These are phyloP conservation scores for Eurypyga helias DNA, from an alignment of 2,113 vertebrate genomes.

Conservation along the genomic window DNA sequence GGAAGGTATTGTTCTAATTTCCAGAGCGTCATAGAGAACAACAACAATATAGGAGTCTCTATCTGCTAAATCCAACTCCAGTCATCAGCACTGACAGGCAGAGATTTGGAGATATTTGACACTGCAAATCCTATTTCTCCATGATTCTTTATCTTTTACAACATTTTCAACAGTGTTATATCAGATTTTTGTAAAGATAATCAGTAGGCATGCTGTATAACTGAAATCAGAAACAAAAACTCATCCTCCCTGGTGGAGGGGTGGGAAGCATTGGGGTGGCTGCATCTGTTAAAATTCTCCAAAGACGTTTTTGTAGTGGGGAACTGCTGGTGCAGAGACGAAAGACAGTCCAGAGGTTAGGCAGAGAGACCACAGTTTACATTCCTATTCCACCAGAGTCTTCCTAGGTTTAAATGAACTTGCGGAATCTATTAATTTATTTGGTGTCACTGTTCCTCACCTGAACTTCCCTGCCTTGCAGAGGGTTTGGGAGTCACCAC, in stretches of 20 bases:
- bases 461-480: neutral
- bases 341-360: neutral
- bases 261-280: neutral
- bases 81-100: constrained; percentile 68
- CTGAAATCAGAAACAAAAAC: constrained; percentile 72
- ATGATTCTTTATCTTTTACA: constrained; percentile 69
- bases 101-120: constrained; percentile 62
- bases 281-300: constrained; percentile 12
- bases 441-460: neutral
- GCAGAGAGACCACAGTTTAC: neutral
- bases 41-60: constrained; percentile 68
- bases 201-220: constrained; percentile 58
- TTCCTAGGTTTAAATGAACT: neutral
- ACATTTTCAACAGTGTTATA: constrained; percentile 59
- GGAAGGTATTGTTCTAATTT: constrained; percentile 77
- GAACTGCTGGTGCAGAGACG: neutral
- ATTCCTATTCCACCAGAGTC: neutral
- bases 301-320: neutral
- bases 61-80: constrained; percentile 68
- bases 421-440: neutral
- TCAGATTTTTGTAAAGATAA: constrained; percentile 74
- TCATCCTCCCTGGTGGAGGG: constrained; percentile 1
- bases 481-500: neutral
- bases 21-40: constrained; percentile 72
- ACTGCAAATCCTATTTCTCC: constrained; percentile 65